phyloP scores from a whole-genome alignment of 2,888 invertebrate species.

The Acrocera orbiculus region DNA sequence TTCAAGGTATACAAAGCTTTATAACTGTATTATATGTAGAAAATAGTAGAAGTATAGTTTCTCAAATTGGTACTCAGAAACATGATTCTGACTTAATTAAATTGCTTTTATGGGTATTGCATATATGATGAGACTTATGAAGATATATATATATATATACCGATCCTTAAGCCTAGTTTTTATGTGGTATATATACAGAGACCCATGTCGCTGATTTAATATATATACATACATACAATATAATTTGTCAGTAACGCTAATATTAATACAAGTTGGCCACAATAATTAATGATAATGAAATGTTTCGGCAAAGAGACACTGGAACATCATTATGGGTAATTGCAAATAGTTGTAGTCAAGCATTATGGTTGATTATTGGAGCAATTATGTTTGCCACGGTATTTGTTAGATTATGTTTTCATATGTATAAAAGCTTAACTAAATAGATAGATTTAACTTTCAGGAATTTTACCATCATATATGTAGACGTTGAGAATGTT shows the following conservation, averaged over 20 bases:
- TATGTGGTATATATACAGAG: neutral
- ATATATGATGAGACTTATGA: conserved; percentile 14
- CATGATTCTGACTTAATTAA: conserved; percentile 18
- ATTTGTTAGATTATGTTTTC: neutral
- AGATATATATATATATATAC: conserved; percentile 7
- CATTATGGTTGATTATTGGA: conserved; percentile 19
- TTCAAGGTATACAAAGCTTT: no score
- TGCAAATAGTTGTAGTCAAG: conserved; percentile 18
- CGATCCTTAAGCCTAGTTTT: neutral
- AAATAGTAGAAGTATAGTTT: no score
- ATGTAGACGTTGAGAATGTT: no score
- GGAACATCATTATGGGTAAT: conserved; percentile 19
- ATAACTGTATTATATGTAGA: no score
- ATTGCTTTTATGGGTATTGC: conserved; percentile 17
- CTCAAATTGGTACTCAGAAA: no score
- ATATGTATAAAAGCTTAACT: no score
- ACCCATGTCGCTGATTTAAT: no score
- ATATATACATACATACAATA: neutral
- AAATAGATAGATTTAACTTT: no score
- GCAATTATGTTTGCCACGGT: conserved; percentile 16
- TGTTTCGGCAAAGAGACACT: conserved; percentile 19
- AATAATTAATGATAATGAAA: conserved; percentile 19
- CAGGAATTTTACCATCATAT: no score
- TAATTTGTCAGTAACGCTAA: conserved; percentile 1
- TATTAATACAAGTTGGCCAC: conserved; percentile 9